These are phyloP conservation scores for Calliphora vomitoria DNA, from an alignment of 2,888 invertebrate species.

Conservation along the genomic window DNA sequence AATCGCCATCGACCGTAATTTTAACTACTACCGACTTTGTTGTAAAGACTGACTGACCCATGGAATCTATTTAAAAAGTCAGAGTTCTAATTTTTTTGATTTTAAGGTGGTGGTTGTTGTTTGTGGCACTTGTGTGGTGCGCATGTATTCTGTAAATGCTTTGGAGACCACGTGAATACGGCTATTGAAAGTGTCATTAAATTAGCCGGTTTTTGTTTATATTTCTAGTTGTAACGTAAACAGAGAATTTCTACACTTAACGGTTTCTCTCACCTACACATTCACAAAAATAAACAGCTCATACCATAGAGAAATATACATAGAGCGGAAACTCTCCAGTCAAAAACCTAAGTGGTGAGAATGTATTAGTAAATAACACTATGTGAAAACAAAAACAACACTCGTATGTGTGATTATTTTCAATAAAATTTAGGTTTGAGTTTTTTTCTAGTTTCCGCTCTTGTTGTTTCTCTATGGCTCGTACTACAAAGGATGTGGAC, in stretches of 20 bases:
- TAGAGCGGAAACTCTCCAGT: no score
- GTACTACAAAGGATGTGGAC: background rate
- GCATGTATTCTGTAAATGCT: slow-evolving; percentile 39
- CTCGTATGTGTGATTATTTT: no score
- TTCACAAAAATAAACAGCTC: no score
- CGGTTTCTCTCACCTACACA: background rate
- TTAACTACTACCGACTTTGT: slow-evolving; percentile 37
- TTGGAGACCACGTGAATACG: slow-evolving; percentile 64
- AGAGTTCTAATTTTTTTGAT: slow-evolving; percentile 49
- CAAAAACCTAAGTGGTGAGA: no score
- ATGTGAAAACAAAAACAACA: no score
- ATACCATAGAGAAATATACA: no score
- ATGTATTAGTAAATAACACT: no score
- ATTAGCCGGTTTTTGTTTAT: slow-evolving; percentile 65
- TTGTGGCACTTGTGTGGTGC: slow-evolving; percentile 39
- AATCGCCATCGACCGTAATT: slow-evolving; percentile 37
- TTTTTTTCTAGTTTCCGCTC: no score
- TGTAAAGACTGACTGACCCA: slow-evolving; percentile 34
- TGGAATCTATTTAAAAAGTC: slow-evolving; percentile 60
- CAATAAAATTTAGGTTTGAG: no score
- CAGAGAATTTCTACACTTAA: slow-evolving; percentile 45
- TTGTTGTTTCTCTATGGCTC: no score
- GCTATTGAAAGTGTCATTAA: background rate
- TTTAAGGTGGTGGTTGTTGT: slow-evolving; percentile 57
- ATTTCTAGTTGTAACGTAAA: slow-evolving; percentile 40